Evolutionary conservation across 2,888 invertebrate species (phyloP), one percentile per base, ranked within the genome.

Genomic region (Drosophila antonietae): DNA sequence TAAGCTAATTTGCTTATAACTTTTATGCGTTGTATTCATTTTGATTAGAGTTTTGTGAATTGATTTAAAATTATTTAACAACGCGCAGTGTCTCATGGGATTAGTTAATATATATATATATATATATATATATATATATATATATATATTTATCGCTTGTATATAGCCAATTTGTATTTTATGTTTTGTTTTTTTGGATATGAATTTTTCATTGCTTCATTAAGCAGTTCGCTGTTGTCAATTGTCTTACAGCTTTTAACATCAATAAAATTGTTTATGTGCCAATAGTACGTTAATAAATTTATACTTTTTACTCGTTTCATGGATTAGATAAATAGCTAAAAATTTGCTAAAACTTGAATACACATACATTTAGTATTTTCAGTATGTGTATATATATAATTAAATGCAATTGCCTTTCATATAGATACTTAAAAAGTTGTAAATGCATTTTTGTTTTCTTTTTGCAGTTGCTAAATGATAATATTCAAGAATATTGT

Each of bases 181-280:
- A 15, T 20, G 6, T 44, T 6, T 53, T 5, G n/a, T n/a, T 15
- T 57, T 51, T 51, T 66, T 57, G 65, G 87, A 87, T 87, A 87
- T 87, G 87, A 79, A 85, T 88, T 84, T 81, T 23, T 60, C 69
- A 76, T 73, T 85, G 84, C 87, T 77, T 69, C 66, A 18, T 23
- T 59, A 44, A 60, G 76, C 75, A 70, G 60, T 49, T 61, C 44
- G 59, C 46, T 65, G 65, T 31, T 47, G 28, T 35, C 39, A 62
- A 61, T 56, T 51, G 51, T 58, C 68, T 44, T 69, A 62, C 46
- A 82, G 65, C 72, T 64, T 74, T 86, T 68, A 86, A 89, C 88
- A 84, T 84, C 73, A 74, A 89, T 89, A 89, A 87, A 87, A 88
- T 88, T 80, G 77, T 88, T 79, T 67, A 88, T 75, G 76, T 76